Percentiles rank a stretch among this genome's conserved stretches.
Conservation (phyloP, 2,888 invertebrate genomes). For the Mystacides longicornis region DNA sequence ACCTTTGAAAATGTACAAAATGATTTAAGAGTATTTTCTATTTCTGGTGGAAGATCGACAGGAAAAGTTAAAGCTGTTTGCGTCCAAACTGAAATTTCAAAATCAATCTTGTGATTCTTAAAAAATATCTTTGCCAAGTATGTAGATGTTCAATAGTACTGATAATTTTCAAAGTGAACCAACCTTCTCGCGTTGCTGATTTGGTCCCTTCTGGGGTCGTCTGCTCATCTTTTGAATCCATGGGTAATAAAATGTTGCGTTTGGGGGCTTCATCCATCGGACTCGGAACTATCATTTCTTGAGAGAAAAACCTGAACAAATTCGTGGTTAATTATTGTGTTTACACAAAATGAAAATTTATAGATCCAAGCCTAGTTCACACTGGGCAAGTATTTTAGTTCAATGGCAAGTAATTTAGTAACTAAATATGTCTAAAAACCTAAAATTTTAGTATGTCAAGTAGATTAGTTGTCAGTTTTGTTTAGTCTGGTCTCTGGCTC, state of each 20-base stretch:
- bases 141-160: neutral
- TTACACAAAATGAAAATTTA: too few species aligned
- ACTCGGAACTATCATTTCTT: conserved; percentile 51
- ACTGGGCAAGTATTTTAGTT: too few species aligned
- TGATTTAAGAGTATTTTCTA: conserved; percentile 55
- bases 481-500: too few species aligned
- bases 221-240: conserved; percentile 19
- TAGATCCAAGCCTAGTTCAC: too few species aligned
- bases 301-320: conserved; percentile 49
- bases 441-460: too few species aligned
- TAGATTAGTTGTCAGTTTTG: too few species aligned
- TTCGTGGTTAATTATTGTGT: too few species aligned
- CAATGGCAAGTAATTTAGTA: too few species aligned
- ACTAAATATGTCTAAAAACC: too few species aligned
- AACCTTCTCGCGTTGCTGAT: conserved; percentile 13
- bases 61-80: conserved; percentile 62
- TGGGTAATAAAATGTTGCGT: conserved; percentile 37
- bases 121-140: neutral
- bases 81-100: conserved; percentile 45
- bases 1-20: conserved; percentile 52
- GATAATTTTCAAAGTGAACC: neutral
- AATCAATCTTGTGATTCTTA: neutral
- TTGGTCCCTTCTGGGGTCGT: conserved; percentile 18
- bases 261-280: conserved; percentile 44
- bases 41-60: conserved; percentile 51